phyloP scores from a whole-genome alignment of 2,113 vertebrate genomes.

The Triplophysa tibetana region DNA sequence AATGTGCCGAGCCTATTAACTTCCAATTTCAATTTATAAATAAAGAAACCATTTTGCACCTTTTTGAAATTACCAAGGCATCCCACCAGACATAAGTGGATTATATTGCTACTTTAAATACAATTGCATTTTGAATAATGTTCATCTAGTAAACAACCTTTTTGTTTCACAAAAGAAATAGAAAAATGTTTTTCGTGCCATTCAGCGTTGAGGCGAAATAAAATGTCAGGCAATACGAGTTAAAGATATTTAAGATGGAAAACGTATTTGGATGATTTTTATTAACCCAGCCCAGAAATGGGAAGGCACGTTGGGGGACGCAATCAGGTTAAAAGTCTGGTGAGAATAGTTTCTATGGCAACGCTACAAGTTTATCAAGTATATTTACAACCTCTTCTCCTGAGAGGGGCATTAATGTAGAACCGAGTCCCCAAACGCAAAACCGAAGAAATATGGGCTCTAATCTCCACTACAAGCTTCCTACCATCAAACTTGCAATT shows the following conservation, averaged over 20 bases:
- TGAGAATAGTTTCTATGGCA: conserved; percentile 67
- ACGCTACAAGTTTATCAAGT: conserved; percentile 63
- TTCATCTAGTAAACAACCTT: conserved; percentile 18
- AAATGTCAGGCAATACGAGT: conserved; percentile 21
- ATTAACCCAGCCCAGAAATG: conserved; percentile 62
- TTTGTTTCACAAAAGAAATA: background rate
- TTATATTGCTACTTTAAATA: conserved; percentile 54
- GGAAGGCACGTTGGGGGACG: conserved; percentile 47
- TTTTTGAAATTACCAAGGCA: conserved; percentile 63
- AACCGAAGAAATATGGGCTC: conserved; percentile 64
- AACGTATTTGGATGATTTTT: too few relatives aligned
- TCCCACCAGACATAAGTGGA: conserved; percentile 61
- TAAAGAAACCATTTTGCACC: conserved; percentile 65
- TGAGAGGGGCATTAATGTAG: conserved; percentile 61
- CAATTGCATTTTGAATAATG: conserved; percentile 51
- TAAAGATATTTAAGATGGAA: conserved; percentile 29
- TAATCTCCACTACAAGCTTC: conserved; percentile 62
- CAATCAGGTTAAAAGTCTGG: conserved; percentile 59
- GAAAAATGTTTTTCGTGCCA: conserved; percentile 10
- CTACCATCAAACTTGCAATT: conserved; percentile 52
- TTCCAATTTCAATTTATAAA: conserved; percentile 75
- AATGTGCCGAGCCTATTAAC: conserved; percentile 72
- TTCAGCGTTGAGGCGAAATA: background rate
- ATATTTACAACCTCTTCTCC: conserved; percentile 72
- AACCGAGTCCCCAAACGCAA: conserved; percentile 61